Base-by-base conservation (phyloP, 2,797 vertebrate genomes). In the Parotocinclus haroldoi region DNA sequence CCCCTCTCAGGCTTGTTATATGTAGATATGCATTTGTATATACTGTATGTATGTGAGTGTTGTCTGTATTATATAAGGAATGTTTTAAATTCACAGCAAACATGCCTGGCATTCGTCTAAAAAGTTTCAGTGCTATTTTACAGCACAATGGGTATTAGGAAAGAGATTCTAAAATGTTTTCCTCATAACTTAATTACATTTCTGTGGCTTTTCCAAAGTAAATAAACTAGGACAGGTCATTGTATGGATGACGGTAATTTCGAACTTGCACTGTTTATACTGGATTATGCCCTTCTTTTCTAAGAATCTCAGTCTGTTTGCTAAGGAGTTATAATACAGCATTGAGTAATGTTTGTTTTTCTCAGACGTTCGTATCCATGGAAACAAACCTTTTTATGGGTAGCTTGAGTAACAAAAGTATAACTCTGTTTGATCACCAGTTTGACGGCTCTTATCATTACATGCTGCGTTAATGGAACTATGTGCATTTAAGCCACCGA, bases 71-170 rank as follows among this genome's bases (percentile, higher is more conserved):
- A 76, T 84, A 62, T 74, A 68, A 79, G 11, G 81, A 82, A 87
- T 87, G 83, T 88, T 82, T 81, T 75, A 79, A 78, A 84, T 81
- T 75, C 73, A 79, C 85, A 87, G 84, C 86, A 85, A 79, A 87
- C 75, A 64, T 55, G n/a, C 10, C 42, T n/a, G 4, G 3, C 27
- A 51, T 68, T 64, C 16, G 38, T 42, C 55, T 62, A 37, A 13
- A 37, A 52, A 1, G 46, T 44, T 38, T 42, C 44, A 16, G 67
- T 45, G n/a, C 10, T 45, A 5, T 56, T 58, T 18, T n/a, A 53
- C 5, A 65, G n/a, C n/a, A 39, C 14, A 27, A 49, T 14, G 27
- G 27, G 27, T 27, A 40, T 0, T 11, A 19, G 12, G 40, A 61
- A 53, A 60, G 50, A 46, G 49, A 53, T 6, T 16, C n/a, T 50